phyloP scores from a whole-genome alignment of 2,888 invertebrate genomes.

The Dolichopus griseipennis region DNA sequence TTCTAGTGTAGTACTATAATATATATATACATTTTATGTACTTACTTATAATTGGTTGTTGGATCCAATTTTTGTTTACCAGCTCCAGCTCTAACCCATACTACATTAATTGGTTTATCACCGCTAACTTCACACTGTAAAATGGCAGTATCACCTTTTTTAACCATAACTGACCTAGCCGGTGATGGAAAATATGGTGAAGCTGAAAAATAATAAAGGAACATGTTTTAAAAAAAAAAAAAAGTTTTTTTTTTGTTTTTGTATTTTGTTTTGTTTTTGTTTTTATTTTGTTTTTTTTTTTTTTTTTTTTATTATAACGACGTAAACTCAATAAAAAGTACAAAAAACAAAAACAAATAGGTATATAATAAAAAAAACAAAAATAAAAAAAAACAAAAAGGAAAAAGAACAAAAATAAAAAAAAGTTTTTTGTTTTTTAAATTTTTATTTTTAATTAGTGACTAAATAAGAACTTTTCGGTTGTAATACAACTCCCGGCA shows the following conservation, averaged over 20 bases:
- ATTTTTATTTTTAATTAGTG: constrained; percentile 6
- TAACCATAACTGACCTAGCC: constrained; percentile 59
- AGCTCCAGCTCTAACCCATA: constrained; percentile 63
- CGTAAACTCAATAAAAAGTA: neutral
- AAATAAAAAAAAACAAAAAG: neutral
- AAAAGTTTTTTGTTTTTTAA: neutral
- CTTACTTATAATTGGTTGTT: constrained; percentile 60
- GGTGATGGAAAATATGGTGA: constrained; percentile 64
- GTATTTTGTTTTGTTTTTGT: too few relatives aligned
- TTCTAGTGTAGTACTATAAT: neutral
- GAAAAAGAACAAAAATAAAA: neutral
- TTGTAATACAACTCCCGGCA: neutral
- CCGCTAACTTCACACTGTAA: constrained; percentile 69
- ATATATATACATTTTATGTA: neutral
- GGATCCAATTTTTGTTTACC: constrained; percentile 61
- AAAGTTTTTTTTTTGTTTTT: neutral
- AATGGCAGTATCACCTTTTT: constrained; percentile 62
- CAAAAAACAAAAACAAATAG: constrained; percentile 7
- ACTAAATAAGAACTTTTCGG: neutral
- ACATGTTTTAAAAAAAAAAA: neutral
- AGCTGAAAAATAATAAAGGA: constrained; percentile 43
- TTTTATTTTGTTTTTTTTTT: too few relatives aligned
- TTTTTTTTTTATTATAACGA: neutral
- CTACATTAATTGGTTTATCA: constrained; percentile 67
- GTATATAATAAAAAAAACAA: neutral